phyloP scores from a whole-genome alignment of 2,888 invertebrate species.

The Polymixis lichenea region DNA sequence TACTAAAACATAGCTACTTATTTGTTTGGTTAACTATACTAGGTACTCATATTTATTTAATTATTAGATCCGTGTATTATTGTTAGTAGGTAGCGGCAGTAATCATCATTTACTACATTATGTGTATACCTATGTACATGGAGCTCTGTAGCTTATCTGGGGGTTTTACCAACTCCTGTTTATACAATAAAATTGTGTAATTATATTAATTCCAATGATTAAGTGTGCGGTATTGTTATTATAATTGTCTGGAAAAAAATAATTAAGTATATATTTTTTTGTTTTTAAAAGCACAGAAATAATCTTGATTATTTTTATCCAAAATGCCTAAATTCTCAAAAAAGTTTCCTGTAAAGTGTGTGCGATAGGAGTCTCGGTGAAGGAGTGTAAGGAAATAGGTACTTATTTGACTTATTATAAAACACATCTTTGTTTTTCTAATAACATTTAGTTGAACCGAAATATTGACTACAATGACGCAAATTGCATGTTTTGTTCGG shows the following conservation, averaged over 20 bases:
- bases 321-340: neutral
- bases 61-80: conserved; percentile 8
- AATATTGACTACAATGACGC: neutral
- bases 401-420: neutral
- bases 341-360: neutral
- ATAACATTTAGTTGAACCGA: neutral
- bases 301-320: neutral
- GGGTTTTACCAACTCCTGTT: conserved; percentile 57
- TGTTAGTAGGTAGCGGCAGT: conserved; percentile 26
- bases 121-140: conserved; percentile 13
- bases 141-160: conserved; percentile 43
- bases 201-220: conserved; percentile 42
- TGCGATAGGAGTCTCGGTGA: neutral
- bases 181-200: conserved; percentile 46
- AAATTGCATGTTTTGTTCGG: neutral
- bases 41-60: neutral
- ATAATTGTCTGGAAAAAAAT: neutral
- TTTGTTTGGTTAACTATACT: neutral
- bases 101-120: conserved; percentile 21
- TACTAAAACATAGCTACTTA: neutral
- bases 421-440: neutral
- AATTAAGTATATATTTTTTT: neutral
- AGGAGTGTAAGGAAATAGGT: neutral
- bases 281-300: too few species aligned
- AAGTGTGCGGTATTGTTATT: conserved; percentile 5